Evolutionary conservation across 2,113 vertebrate genomes (phyloP).

Genomic region (Puffinus mauretanicus): DNA sequence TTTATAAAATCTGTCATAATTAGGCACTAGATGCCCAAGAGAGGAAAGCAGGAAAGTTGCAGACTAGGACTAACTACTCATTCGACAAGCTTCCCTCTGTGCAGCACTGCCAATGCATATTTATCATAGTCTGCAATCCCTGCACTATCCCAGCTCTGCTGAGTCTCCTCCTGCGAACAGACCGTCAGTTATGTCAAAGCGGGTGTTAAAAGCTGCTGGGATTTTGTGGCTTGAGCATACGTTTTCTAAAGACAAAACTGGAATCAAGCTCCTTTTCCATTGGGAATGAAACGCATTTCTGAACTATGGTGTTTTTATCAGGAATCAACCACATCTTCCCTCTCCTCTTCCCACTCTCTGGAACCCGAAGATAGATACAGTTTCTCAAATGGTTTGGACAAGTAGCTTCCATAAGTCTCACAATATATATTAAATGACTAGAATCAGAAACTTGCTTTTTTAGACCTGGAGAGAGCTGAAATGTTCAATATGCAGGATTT

Average conservation of each 20-base stretch:
- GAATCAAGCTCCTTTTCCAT: not conserved
- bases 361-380: not conserved
- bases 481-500: not conserved
- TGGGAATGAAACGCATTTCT: not conserved
- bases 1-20: not conserved
- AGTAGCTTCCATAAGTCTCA: not conserved
- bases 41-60: not conserved
- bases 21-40: not conserved
- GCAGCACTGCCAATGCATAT: conserved; percentile 22
- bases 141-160: conserved; percentile 13
- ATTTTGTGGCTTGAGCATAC: conserved; percentile 19
- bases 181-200: conserved; percentile 32
- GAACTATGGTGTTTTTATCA: not conserved
- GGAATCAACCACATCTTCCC: not conserved
- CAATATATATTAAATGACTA: not conserved
- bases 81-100: not conserved
- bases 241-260: conserved; percentile 7
- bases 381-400: not conserved
- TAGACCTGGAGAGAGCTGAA: not conserved
- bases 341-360: not conserved
- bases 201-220: conserved; percentile 45
- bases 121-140: conserved; percentile 30
- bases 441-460: not conserved
- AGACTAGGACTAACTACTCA: not conserved
- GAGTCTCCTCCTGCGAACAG: conserved; percentile 38